These are phyloP conservation scores for Montipora sp. DNA, from an alignment of 64 coral and sea anemone species.

Conservation along the genomic window DNA sequence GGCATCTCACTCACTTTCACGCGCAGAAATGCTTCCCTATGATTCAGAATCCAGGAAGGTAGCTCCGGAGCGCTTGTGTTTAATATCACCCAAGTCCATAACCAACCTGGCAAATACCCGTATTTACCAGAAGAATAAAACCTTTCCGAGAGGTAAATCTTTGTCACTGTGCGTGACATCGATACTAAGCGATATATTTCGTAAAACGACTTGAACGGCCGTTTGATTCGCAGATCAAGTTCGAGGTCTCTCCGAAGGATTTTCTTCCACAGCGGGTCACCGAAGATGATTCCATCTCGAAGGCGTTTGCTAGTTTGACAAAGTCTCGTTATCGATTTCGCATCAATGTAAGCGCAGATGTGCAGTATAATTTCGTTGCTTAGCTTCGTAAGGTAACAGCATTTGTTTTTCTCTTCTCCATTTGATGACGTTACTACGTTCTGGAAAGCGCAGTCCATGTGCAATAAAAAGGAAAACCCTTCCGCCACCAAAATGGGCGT, in stretches of 20 bases:
- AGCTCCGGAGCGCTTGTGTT: conserved; percentile 80
- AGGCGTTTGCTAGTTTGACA: conserved; percentile 74
- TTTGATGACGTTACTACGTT: not conserved
- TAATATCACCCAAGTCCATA: conserved; percentile 90
- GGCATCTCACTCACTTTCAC: conserved; percentile 84
- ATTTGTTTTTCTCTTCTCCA: not conserved
- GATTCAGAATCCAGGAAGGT: conserved; percentile 78
- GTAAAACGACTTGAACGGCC: conserved; percentile 64
- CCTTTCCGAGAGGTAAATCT: conserved; percentile 83
- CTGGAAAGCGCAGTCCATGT: not conserved
- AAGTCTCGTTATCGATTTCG: conserved; percentile 53
- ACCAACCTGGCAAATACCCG: conserved; percentile 86
- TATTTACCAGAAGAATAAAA: conserved; percentile 86
- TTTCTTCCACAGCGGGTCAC: conserved; percentile 77
- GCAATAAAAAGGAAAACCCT: not conserved
- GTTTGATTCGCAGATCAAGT: conserved; percentile 54
- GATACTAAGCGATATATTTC: conserved; percentile 80
- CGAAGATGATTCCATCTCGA: conserved; percentile 43
- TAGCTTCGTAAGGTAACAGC: conserved; percentile 57
- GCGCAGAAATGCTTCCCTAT: conserved; percentile 75
- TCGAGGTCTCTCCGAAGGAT: conserved; percentile 75
- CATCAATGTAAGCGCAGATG: conserved; percentile 63
- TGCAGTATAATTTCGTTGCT: conserved; percentile 78
- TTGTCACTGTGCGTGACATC: conserved; percentile 77
- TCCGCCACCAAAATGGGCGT: not conserved